Base-by-base conservation (phyloP, 2,797 vertebrate species). In the Onychomys leucogaster region DNA sequence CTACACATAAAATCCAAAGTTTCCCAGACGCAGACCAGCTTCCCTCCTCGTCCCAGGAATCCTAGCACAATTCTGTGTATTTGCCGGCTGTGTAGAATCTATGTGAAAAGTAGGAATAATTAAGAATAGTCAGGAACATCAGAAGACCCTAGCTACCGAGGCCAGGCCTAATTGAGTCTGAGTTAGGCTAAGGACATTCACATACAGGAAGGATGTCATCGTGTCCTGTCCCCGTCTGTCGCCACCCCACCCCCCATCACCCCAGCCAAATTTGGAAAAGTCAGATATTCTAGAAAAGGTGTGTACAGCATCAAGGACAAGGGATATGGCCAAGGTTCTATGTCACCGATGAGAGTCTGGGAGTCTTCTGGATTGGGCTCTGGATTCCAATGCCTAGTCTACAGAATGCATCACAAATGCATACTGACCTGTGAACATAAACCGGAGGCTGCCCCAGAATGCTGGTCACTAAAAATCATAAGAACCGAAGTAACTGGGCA, bases 351-450 rank as follows among this genome's bases (percentile, higher is more conserved):
- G 49, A 10, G 10, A 75, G 78, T 13, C 1, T n/a, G 41, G 12
- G 2, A 77, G 34, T 73, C 49, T 75, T 82, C 6, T 46, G 25
- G 13, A 34, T 6, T n/a, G n/a, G 23, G 25, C 8, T 65, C 52
- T 69, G 0, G 0, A 49, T 55, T n/a, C 21, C 49, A 9, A 13
- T 2, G 25, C 59, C 52, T 23, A 19, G 25, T 43, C 59, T 81
- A 43, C 0, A 41, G 59, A 61, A 25, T 0, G 25, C 6, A 61
- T 3, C 12, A 34, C 0, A 11, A 17, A 65, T 9, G 81, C 4
- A 57, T 0, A 55, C 14, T 1, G 63, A 83, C n/a, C 61, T 19
- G 7, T 34, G 75, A 80, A 78, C 17, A 34, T 2, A 92, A 76
- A 37, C 8, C 41, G 0, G 5, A 43, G 63, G 23, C 67, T 17